Percentiles rank a stretch among this genome's conserved stretches.
phyloP scores from a whole-genome alignment of 2,888 invertebrate species.

The Melipona bicolor region DNA sequence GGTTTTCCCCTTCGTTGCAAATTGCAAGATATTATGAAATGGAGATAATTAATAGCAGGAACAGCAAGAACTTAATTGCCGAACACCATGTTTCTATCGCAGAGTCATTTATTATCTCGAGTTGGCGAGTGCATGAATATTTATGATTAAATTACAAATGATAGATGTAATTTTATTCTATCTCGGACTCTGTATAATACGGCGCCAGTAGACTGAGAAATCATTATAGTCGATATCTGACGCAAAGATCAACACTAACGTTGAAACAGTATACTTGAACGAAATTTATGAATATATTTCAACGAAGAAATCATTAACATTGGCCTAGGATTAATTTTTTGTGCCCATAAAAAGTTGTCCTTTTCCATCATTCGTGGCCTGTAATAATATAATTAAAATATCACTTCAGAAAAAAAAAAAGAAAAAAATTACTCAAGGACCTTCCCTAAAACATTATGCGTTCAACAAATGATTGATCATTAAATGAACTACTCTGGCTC shows the following conservation, averaged over 20 bases:
- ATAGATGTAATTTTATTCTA: no score
- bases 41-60: not conserved
- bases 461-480: not conserved
- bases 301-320: not conserved
- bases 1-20: not conserved
- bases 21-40: not conserved
- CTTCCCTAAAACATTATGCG: not conserved
- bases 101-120: not conserved
- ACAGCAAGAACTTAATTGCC: not conserved
- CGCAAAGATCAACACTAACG: not conserved
- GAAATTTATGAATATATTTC: not conserved
- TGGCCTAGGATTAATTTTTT: not conserved
- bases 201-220: no score
- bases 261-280: not conserved
- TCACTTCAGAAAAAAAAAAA: not conserved
- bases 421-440: not conserved
- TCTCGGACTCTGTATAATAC: no score
- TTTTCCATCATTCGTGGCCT: not conserved
- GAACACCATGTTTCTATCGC: not conserved
- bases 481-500: not conserved
- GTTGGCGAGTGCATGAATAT: not conserved
- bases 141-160: not conserved
- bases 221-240: not conserved
- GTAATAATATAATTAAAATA: not conserved
- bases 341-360: not conserved